These are phyloP conservation scores for Charina bottae DNA, from an alignment of 2,113 vertebrate species.

Conservation along the genomic window DNA sequence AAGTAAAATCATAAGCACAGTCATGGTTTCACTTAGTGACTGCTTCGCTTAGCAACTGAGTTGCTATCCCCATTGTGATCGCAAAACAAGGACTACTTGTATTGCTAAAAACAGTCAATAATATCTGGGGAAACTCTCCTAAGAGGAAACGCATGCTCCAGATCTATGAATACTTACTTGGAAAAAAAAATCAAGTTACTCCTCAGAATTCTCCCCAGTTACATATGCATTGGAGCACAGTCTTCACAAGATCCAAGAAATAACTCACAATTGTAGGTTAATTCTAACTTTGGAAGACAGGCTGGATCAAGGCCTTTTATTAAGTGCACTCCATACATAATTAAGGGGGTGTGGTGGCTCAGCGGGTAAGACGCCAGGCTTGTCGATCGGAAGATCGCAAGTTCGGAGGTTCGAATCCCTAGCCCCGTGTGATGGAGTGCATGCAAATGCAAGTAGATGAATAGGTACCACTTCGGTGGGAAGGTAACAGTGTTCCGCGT, in stretches of 20 bases:
- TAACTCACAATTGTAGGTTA: not conserved
- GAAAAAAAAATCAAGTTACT: not conserved
- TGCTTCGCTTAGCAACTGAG: not conserved
- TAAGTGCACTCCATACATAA: not conserved
- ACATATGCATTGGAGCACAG: not conserved
- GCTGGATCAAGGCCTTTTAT: not conserved
- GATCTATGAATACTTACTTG: not conserved
- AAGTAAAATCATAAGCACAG: not conserved
- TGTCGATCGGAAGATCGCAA: too few relatives aligned
- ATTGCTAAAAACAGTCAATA: not conserved
- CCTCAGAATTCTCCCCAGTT: not conserved
- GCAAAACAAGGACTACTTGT: not conserved
- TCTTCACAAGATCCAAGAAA: not conserved
- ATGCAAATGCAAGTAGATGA: too few relatives aligned
- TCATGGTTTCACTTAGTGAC: not conserved
- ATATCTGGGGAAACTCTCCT: not conserved
- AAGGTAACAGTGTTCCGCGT: too few relatives aligned
- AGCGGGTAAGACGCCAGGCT: too few relatives aligned
- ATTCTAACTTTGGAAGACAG: not conserved
- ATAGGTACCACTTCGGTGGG: too few relatives aligned
- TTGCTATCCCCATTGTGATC: not conserved
- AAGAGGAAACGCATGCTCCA: not conserved
- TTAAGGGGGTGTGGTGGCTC: too few relatives aligned
- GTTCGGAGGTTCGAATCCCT: too few relatives aligned
- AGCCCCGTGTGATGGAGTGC: too few relatives aligned